Conservation (phyloP, 2,113 vertebrate genomes). For the Mionectes macconnelli region DNA sequence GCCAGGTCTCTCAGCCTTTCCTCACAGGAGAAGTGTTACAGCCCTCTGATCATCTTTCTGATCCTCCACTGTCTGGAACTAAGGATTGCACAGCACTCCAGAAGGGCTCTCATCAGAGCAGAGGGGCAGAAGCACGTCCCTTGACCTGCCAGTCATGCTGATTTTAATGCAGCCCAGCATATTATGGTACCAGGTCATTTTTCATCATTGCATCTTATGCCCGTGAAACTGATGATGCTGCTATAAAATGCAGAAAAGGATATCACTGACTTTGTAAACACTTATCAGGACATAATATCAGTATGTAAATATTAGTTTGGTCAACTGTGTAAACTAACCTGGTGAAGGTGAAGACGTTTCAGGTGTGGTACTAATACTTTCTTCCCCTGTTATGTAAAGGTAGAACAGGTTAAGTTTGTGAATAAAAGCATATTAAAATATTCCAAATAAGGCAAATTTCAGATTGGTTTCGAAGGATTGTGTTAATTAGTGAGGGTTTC, state of each 20-base stretch:
- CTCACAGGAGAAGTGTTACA: background rate
- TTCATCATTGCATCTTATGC: background rate
- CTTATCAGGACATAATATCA: background rate
- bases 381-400: background rate
- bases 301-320: background rate
- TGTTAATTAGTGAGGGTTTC: background rate
- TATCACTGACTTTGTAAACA: background rate
- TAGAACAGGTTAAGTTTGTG: background rate
- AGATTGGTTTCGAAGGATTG: background rate
- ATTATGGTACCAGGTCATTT: background rate
- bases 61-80: background rate
- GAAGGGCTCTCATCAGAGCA: background rate
- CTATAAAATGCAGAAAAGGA: background rate
- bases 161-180: background rate
- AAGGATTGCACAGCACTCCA: background rate
- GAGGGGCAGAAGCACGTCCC: background rate
- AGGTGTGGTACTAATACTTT: background rate
- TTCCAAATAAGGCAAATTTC: background rate
- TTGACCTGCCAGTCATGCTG: accelerated
- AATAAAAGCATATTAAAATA: background rate
- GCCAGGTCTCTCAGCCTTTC: background rate
- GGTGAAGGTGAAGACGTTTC: background rate
- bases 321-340: slow-evolving; percentile 3
- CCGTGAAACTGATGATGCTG: background rate
- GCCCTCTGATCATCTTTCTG: background rate